Conservation (phyloP, 1,140 invertebrate species). For the Ylistrum balloti region DNA sequence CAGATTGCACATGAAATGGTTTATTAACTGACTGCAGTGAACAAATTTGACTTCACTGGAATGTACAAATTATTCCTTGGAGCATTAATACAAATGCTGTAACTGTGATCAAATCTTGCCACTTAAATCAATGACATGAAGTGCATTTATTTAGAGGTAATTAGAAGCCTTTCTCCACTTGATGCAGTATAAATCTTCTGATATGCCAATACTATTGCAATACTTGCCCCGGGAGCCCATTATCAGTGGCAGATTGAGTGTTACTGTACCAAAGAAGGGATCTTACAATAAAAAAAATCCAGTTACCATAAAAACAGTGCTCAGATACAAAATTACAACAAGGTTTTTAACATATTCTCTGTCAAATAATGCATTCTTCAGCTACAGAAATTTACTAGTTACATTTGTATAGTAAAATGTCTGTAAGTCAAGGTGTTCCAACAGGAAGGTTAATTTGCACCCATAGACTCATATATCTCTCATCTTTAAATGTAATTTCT, state of each 20-base stretch:
- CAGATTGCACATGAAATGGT: neutral
- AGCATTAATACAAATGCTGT: neutral
- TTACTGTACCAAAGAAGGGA: neutral
- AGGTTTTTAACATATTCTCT: too few relatives aligned
- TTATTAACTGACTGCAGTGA: neutral
- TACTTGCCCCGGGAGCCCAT: neutral
- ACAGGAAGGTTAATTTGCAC: too few relatives aligned
- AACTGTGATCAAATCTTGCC: neutral
- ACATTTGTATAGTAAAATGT: too few relatives aligned
- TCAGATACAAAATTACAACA: neutral
- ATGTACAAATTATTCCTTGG: neutral
- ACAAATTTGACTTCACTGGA: neutral
- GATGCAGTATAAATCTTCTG: neutral
- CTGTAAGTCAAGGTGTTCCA: too few relatives aligned
- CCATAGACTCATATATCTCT: too few relatives aligned
- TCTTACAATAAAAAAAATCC: neutral
- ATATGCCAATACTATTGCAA: neutral
- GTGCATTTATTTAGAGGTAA: slow-evolving; percentile 5
- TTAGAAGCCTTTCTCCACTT: neutral
- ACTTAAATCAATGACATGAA: slow-evolving; percentile 30
- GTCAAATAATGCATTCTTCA: too few relatives aligned
- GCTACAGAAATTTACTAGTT: too few relatives aligned
- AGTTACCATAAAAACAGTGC: neutral
- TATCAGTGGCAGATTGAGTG: neutral
- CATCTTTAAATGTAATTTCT: too few relatives aligned